phyloP scores from a whole-genome alignment of 1,140 invertebrate species.

The Drosophila nebulosa region DNA sequence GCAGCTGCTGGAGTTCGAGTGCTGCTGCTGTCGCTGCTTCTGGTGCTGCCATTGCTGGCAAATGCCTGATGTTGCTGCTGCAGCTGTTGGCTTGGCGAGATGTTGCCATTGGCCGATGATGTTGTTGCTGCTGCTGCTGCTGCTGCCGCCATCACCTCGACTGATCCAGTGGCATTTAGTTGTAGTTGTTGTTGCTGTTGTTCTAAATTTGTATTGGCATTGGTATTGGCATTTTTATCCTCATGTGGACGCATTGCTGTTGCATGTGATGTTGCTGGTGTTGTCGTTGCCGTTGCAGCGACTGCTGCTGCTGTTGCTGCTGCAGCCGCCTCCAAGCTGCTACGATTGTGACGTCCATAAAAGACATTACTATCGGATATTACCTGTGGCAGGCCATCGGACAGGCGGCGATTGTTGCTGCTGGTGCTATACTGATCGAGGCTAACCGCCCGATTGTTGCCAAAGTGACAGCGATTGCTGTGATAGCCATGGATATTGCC shows the following conservation, averaged over 20 bases:
- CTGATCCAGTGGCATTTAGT: conserved; percentile 9
- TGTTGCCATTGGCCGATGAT: conserved; percentile 56
- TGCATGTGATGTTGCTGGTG: not conserved
- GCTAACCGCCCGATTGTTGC: conserved; percentile 79
- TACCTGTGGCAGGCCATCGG: conserved; percentile 78
- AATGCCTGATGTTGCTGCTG: conserved; percentile 13
- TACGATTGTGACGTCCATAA: conserved; percentile 72
- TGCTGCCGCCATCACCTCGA: conserved; percentile 4
- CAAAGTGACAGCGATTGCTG: conserved; percentile 74
- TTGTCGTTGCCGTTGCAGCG: not conserved
- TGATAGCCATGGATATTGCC: conserved; percentile 80
- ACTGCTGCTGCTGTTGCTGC: not conserved
- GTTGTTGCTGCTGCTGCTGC: conserved; percentile 13
- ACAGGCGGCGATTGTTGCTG: conserved; percentile 73
- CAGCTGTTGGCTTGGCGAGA: conserved; percentile 41
- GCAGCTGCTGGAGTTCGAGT: not conserved
- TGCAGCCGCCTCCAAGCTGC: conserved; percentile 42
- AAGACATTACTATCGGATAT: conserved; percentile 80
- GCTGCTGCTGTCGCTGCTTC: conserved; percentile 5
- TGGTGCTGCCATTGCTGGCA: conserved; percentile 54
- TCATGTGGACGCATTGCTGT: conserved; percentile 20
- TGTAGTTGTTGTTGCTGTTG: conserved; percentile 15
- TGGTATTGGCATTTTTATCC: conserved; percentile 72
- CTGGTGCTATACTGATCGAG: conserved; percentile 76
- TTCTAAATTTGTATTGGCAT: not conserved